A percentile compares a stretch with the other conserved stretches of the same genome.
These are phyloP conservation scores for Alviniconcha strummeri DNA, from an alignment of 2,888 invertebrate genomes.

Conservation along the genomic window DNA sequence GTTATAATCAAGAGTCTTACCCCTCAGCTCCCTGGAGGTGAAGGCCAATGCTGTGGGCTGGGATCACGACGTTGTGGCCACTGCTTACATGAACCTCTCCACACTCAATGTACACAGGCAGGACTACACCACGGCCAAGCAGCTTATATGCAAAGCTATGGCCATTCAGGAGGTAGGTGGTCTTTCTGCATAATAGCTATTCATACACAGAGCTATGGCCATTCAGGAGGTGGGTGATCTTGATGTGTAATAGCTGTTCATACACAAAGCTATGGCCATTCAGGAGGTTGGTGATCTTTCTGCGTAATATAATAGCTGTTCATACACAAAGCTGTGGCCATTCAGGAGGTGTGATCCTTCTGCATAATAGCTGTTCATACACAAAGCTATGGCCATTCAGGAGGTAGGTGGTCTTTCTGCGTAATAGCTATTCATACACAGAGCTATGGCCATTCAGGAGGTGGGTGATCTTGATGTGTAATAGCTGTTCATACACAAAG, in stretches of 20 bases:
- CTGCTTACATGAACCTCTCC: slow-evolving; percentile 57
- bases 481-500: too few relatives aligned
- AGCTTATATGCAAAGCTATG: slow-evolving; percentile 50
- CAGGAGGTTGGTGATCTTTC: too few relatives aligned
- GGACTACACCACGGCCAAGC: slow-evolving; percentile 46
- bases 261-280: too few relatives aligned
- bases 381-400: slow-evolving; percentile 51
- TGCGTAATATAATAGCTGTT: too few relatives aligned
- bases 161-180: slow-evolving; percentile 53
- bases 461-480: too few relatives aligned
- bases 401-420: slow-evolving; percentile 44
- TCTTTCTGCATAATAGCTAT: too few relatives aligned
- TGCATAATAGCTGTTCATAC: slow-evolving; percentile 53
- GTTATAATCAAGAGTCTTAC: background rate
- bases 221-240: too few relatives aligned
- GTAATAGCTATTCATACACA: too few relatives aligned
- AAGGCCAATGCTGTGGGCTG: slow-evolving; percentile 60
- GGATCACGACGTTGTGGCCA: slow-evolving; percentile 56
- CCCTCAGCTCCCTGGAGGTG: slow-evolving; percentile 56
- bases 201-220: too few relatives aligned
- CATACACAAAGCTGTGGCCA: slow-evolving; percentile 53
- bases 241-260: too few relatives aligned
- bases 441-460: too few relatives aligned
- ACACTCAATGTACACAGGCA: slow-evolving; percentile 48
- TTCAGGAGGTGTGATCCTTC: slow-evolving; percentile 56